Conservation (phyloP, 2,888 invertebrate genomes). For the Salticus scenicus region DNA sequence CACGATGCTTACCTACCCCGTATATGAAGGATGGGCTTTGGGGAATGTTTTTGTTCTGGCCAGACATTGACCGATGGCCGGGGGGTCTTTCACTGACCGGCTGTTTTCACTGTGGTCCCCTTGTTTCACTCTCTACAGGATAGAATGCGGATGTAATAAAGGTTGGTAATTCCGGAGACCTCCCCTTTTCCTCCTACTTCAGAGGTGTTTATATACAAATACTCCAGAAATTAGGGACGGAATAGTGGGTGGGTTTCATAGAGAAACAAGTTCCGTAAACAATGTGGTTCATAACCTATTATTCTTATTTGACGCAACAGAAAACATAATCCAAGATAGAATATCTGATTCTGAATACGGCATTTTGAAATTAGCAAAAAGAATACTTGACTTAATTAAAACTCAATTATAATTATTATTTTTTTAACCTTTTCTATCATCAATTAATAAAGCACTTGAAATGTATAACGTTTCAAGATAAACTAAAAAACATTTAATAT, state of each 20-base stretch:
- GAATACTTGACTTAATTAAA: no score
- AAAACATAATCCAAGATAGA: no score
- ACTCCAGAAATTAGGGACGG: neutral
- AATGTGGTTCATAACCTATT: neutral
- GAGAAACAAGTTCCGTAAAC: neutral
- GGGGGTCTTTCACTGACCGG: constrained; percentile 40
- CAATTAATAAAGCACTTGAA: no score
- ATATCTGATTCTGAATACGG: no score
- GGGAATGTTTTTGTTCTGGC: constrained; percentile 51
- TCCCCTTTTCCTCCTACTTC: neutral
- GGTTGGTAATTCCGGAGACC: neutral
- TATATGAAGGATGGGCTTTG: neutral
- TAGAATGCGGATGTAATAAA: constrained; percentile 22
- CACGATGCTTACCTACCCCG: neutral
- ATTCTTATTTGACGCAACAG: neutral
- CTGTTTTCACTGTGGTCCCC: constrained; percentile 21
- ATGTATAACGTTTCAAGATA: no score
- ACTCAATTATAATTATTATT: no score
- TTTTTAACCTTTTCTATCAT: no score
- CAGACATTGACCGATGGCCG: constrained; percentile 63
- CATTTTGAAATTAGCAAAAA: no score
- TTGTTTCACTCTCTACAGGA: neutral
- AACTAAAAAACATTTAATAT: no score
- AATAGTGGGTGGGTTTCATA: neutral
- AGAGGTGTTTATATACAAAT: neutral